A percentile compares a stretch with the other conserved stretches of the same genome.
Conservation (phyloP, 2,113 vertebrate genomes). For the Nanger granti region DNA sequence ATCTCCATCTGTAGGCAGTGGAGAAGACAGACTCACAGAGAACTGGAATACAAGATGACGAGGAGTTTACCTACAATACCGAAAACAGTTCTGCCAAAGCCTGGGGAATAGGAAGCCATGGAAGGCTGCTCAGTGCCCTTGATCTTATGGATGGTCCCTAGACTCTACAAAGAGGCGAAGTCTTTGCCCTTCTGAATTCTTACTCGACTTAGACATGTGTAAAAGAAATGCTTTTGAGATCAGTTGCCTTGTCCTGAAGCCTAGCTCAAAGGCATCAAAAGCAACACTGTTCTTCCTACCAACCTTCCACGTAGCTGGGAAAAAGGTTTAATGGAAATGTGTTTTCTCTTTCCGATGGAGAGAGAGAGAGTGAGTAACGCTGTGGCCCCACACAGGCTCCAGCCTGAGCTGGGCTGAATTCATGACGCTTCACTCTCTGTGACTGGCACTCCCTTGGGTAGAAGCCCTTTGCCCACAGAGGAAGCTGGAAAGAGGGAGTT, state of each 20-base stretch:
- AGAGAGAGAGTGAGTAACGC: constrained; percentile 23
- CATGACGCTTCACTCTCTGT: not conserved
- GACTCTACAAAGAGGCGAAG: not conserved
- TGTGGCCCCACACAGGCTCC: constrained; percentile 11
- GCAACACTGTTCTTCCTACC: not conserved
- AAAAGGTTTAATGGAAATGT: not conserved
- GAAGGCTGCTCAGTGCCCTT: not conserved
- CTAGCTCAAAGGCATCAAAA: not conserved
- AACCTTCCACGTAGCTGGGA: not conserved
- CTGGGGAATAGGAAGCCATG: not conserved
- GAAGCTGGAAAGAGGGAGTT: constrained; percentile 57
- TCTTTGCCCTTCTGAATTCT: not conserved
- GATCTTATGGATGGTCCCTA: not conserved
- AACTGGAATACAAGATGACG: not conserved
- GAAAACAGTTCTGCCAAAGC: not conserved
- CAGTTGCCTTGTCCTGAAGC: not conserved
- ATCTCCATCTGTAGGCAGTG: not conserved
- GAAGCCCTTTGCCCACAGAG: constrained; percentile 42
- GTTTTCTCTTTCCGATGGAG: constrained; percentile 37
- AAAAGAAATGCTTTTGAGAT: not conserved
- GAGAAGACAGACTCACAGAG: not conserved
- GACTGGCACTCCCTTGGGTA: constrained; percentile 58
- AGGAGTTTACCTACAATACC: not conserved
- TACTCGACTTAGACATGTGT: not conserved
- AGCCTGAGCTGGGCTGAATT: not conserved